Conservation (phyloP, 30 jellyfish, hydroid and myxozoan species). For the Sanderia malayensis region DNA sequence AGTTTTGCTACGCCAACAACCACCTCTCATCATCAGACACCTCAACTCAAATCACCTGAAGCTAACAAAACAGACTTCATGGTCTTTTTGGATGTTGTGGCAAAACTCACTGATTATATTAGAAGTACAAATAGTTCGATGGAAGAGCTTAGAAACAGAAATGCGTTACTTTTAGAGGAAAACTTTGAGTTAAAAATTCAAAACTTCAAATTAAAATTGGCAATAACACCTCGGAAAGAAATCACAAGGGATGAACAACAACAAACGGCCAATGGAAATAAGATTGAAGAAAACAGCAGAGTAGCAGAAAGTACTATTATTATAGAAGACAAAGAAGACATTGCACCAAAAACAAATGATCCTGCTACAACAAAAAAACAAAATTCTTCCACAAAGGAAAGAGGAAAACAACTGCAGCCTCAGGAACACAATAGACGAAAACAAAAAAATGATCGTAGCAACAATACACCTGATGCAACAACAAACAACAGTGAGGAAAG, state of each 20-base stretch:
- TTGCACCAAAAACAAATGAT: not conserved
- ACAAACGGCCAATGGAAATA: not conserved
- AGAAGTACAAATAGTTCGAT: not conserved
- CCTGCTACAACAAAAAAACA: not conserved
- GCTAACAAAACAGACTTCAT: slow-evolving; percentile 15
- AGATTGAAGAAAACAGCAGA: not conserved
- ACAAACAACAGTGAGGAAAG: not conserved
- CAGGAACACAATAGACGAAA: not conserved
- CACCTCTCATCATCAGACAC: too few species aligned
- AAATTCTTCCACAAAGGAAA: too few species aligned
- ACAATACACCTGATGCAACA: too few species aligned
- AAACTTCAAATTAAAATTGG: not conserved
- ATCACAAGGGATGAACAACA: not conserved
- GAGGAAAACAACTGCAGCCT: too few species aligned
- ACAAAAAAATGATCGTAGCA: not conserved
- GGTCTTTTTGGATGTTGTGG: slow-evolving; percentile 28
- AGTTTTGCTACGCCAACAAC: too few species aligned
- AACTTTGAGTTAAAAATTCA: not conserved
- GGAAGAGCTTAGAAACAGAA: slow-evolving; percentile 13
- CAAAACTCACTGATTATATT: slow-evolving; percentile 12
- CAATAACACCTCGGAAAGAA: not conserved
- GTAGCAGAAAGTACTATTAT: not conserved
- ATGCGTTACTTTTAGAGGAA: slow-evolving; percentile 2
- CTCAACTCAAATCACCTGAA: too few species aligned
- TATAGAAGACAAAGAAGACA: not conserved